Evolutionary conservation across 2,888 invertebrate species (phyloP).

Genomic region (Cybosia mesomella): DNA sequence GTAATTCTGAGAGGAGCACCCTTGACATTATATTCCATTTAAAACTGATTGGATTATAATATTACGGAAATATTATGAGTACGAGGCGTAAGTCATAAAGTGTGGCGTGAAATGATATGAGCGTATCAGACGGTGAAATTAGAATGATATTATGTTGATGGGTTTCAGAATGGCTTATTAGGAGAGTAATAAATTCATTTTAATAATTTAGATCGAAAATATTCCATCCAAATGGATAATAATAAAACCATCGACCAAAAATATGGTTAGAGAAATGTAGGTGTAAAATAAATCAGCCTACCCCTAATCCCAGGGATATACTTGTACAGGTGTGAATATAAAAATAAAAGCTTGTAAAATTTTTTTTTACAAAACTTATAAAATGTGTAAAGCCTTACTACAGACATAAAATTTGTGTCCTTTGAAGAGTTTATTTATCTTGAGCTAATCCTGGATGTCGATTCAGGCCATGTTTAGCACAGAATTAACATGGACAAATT

Average conservation of each 20-base stretch:
- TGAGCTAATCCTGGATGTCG: neutral
- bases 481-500: neutral
- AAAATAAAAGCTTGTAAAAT: too few relatives aligned
- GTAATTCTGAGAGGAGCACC: neutral
- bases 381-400: too few relatives aligned
- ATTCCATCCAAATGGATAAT: neutral
- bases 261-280: neutral
- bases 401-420: too few relatives aligned
- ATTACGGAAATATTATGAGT: constrained; percentile 27
- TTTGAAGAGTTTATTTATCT: too few relatives aligned
- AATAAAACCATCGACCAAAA: neutral
- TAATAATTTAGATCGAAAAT: neutral
- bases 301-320: too few relatives aligned
- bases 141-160: constrained; percentile 36
- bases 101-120: constrained; percentile 37
- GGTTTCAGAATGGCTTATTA: constrained; percentile 26
- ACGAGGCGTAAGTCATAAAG: constrained; percentile 22
- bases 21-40: constrained; percentile 13
- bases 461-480: neutral
- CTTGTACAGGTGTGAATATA: too few relatives aligned
- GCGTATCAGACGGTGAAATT: constrained; percentile 48
- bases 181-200: neutral
- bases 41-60: constrained; percentile 31
- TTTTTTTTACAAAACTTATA: too few relatives aligned
- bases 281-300: too few relatives aligned